Conservation (phyloP, 2,888 invertebrate genomes). For the Tetramorium bicarinatum region DNA sequence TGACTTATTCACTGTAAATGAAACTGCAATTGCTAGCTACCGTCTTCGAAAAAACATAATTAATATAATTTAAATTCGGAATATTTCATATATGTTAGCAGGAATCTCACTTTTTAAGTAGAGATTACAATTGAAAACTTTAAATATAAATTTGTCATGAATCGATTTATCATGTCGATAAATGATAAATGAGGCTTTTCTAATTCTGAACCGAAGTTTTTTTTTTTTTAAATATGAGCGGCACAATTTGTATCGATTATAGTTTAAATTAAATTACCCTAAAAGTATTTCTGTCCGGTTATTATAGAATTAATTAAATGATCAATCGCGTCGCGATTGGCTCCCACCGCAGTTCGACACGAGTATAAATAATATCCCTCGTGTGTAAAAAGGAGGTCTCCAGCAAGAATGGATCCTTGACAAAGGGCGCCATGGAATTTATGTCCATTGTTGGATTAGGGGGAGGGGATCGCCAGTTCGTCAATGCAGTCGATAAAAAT, state of each 20-base stretch:
- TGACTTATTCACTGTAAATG: slow-evolving; percentile 17
- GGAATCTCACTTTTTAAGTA: not conserved
- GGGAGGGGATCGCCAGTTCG: slow-evolving; percentile 50
- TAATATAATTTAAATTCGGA: not conserved
- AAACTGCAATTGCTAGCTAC: not conserved
- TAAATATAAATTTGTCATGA: not conserved
- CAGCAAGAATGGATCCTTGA: slow-evolving; percentile 22
- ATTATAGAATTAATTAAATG: slow-evolving; percentile 21
- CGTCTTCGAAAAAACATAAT: not conserved
- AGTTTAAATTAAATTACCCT: slow-evolving; percentile 17
- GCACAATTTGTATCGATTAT: not conserved
- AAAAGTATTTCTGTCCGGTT: not conserved
- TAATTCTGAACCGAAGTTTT: not conserved
- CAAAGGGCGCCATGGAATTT: slow-evolving; percentile 60
- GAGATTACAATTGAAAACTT: not conserved
- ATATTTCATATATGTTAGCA: not conserved
- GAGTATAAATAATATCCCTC: slow-evolving; percentile 43
- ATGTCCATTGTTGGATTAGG: slow-evolving; percentile 62
- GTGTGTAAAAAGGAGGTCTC: slow-evolving; percentile 24
- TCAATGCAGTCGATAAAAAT: slow-evolving; percentile 58
- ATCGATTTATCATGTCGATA: not conserved
- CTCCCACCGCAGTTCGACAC: not conserved
- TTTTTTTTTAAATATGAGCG: not conserved
- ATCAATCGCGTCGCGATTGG: slow-evolving; percentile 24
- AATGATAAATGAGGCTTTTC: not conserved